phyloP scores from a whole-genome alignment of 2,113 vertebrate species.

The Cheirogaleus medius region DNA sequence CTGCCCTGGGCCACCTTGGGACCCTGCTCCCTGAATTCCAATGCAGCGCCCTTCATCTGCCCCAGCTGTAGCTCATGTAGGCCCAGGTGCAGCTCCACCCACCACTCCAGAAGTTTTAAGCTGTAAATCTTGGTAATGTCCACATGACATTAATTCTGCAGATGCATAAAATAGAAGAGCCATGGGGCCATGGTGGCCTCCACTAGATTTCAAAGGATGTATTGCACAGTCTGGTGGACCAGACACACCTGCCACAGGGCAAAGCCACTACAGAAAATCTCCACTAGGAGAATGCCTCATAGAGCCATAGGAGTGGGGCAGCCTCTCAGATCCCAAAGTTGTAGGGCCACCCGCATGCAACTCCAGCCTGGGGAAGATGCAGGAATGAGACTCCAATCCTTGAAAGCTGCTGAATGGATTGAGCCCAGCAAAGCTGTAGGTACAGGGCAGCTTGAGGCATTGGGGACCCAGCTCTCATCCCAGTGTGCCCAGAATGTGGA shows the following conservation, averaged over 20 bases:
- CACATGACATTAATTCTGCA: background rate
- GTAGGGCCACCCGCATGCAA: background rate
- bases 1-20: background rate
- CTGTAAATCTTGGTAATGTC: background rate
- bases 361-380: background rate
- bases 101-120: background rate
- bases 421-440: too few species aligned
- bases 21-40: background rate
- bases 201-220: background rate
- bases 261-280: background rate
- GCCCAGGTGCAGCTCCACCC: background rate
- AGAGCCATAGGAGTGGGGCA: background rate
- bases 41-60: too few species aligned
- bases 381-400: background rate
- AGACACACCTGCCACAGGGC: background rate
- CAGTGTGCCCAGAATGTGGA: too few species aligned
- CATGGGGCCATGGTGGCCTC: background rate
- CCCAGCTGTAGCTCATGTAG: background rate
- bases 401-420: background rate
- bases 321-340: background rate
- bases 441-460: too few species aligned
- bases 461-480: too few species aligned
- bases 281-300: background rate
- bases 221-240: background rate
- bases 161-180: background rate